Conservation (phyloP, 2,888 invertebrate genomes). For the Meteorus colon region DNA sequence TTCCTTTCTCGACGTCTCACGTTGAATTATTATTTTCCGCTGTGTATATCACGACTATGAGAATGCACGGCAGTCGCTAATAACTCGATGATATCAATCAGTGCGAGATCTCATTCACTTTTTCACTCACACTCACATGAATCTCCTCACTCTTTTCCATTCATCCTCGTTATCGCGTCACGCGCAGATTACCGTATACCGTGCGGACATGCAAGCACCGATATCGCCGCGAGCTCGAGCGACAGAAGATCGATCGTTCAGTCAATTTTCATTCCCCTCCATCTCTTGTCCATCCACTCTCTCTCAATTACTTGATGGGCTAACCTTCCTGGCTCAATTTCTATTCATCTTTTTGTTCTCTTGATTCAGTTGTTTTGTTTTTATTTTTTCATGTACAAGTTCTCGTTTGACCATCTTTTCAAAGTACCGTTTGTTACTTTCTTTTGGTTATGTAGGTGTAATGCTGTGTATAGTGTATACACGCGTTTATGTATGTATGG, state of each 20-base stretch:
- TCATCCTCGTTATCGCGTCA: conserved; percentile 48
- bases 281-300: conserved; percentile 44
- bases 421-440: background rate
- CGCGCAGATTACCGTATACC: conserved; percentile 41
- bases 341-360: conserved; percentile 39
- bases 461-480: conserved; percentile 12
- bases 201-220: conserved; percentile 35
- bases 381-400: conserved; percentile 35
- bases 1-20: conserved; percentile 37
- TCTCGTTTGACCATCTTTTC: background rate
- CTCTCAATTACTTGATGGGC: background rate
- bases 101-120: conserved; percentile 45
- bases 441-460: too few species aligned
- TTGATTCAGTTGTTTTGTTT: conserved; percentile 44
- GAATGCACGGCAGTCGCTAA: conserved; percentile 52
- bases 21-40: conserved; percentile 38
- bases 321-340: conserved; percentile 21
- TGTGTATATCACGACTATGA: conserved; percentile 12
- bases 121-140: conserved; percentile 24
- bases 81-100: conserved; percentile 48
- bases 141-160: conserved; percentile 16
- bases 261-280: conserved; percentile 30
- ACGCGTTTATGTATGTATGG: conserved; percentile 48
- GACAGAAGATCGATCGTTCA: conserved; percentile 45
- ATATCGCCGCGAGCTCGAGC: conserved; percentile 48